Base-by-base conservation (phyloP, 2,797 vertebrate species). In the Acropternis orthonyx region DNA sequence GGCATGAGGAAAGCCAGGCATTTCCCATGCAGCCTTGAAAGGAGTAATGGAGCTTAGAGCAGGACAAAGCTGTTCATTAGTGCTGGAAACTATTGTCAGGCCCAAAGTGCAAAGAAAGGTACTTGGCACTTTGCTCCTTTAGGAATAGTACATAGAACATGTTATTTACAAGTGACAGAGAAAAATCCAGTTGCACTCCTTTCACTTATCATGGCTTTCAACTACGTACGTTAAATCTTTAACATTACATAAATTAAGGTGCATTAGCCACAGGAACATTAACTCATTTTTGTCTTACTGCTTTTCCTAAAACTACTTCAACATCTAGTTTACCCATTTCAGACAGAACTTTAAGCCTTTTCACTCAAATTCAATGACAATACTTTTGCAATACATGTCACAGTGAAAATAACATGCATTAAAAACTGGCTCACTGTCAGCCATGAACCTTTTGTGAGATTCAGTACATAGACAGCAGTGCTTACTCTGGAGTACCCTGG, bases 21-120 rank as follows among this genome's bases (percentile, higher is more conserved):
- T 32, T 61, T 48, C 14, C 27, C 20, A 14, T 3, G 1, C 20
- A 83, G n/a, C 16, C 16, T 32, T 2, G 2, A 36, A 46, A 62
- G 27, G 19, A 7, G 20, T 2, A 8, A n/a, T 7, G 1, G 34
- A 9, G 14, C 55, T 71, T 23, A 2, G 0, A 55, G 61, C n/a
- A 49, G 46, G 39, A 62, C 37, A 55, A 68, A 58, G 36, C 28
- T 69, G 36, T 1, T 48, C 41, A 1, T 16, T 12, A 12, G 10
- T 3, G 37, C 37, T 34, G 44, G 26, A 65, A 83, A 49, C 6
- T 7, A 66, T 65, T 5, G 12, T 18, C 30, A 0, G 1, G 14
- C 34, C 14, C 54, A 36, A 72, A 77, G 13, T 3, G 7, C 27
- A 75, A 62, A 32, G 13, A 26, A 58, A 79, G 37, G 37, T 1